These are phyloP conservation scores for Plumapathes pennacea DNA, from an alignment of 92 coral and sea anemone genomes.

Conservation along the genomic window DNA sequence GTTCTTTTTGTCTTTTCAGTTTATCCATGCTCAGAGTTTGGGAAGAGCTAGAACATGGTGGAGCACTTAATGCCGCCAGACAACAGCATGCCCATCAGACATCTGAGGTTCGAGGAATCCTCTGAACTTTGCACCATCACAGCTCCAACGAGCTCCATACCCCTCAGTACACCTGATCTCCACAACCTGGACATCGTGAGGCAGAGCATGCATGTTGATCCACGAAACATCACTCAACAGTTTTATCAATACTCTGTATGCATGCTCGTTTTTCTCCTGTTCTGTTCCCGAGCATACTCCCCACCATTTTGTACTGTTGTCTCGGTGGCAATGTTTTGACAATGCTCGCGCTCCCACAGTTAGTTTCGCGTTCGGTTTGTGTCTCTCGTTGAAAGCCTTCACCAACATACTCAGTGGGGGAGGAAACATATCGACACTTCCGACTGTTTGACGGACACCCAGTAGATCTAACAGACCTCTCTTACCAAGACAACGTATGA, in stretches of 20 bases:
- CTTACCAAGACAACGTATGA: slow-evolving; percentile 40
- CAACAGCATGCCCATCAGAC: slow-evolving; percentile 80
- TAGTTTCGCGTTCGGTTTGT: slow-evolving; percentile 61
- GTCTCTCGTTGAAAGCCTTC: slow-evolving; percentile 59
- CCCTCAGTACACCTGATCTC: slow-evolving; percentile 85
- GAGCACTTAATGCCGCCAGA: slow-evolving; percentile 90
- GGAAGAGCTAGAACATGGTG: too few relatives aligned
- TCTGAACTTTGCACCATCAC: slow-evolving; percentile 77
- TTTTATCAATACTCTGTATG: slow-evolving; percentile 38
- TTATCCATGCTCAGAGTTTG: too few relatives aligned
- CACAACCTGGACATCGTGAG: slow-evolving; percentile 78
- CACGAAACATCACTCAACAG: slow-evolving; percentile 77
- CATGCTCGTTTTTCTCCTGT: slow-evolving; percentile 72
- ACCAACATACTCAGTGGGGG: slow-evolving; percentile 46
- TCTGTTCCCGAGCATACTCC: slow-evolving; percentile 81
- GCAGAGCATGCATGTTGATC: slow-evolving; percentile 82
- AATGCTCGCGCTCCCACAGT: slow-evolving; percentile 93
- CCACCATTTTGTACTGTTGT: slow-evolving; percentile 75
- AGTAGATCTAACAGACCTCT: slow-evolving; percentile 73
- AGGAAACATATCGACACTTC: slow-evolving; percentile 77
- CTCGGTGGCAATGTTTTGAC: slow-evolving; percentile 91
- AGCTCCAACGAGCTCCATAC: slow-evolving; percentile 92
- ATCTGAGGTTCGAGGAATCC: slow-evolving; percentile 96
- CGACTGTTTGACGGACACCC: slow-evolving; percentile 80
- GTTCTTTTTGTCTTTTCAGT: too few relatives aligned